Evolutionary conservation across 2,113 vertebrate genomes (phyloP), one percentile per base, ranked within the genome.

Genomic region (Pithys albifrons): DNA sequence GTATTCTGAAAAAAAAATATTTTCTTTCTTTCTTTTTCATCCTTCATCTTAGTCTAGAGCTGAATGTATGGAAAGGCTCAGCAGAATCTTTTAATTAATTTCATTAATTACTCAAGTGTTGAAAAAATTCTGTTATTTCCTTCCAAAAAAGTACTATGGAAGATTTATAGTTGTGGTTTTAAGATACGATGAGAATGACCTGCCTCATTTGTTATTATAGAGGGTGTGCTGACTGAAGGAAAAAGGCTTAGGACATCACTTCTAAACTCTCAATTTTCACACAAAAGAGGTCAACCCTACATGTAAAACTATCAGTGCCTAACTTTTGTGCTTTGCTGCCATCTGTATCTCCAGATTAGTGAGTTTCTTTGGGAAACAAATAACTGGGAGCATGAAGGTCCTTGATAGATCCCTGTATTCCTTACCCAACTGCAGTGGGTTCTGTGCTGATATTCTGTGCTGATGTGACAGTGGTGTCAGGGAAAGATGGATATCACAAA

Each of bases 41-140:
- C 27, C 22, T 93, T 83, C 17, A 22, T 72, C 35, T 81, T 74
- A 61, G 24, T 59, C 35, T 91, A 69, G n/a, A 49, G 24, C 27
- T 71, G 45, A 81, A 85, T 64, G 15, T 75, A 78, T 72, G 49
- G 65, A 82, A 92, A 87, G 51, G 8, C 35, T 78, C 31, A 75
- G 52, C 49, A 72, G 70, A 93, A 75, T 84, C 29, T 92, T 88
- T 93, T 86, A 55, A 29, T 86, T 86, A 19, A 76, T 95, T 94
- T 95, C 45, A 90, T 87, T 89, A 78, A 82, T 89, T 91, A 84
- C 43, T 81, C 77, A 72, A 7, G 39, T 75, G 57, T 89, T 89
- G 77, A 92, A 96, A 92, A 92, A 67, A 45, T 14, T 78, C 54
- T 91, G 57, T 64, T 81, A 89, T 64, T 96, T 89, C 73, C 66